Percentiles rank a stretch among this genome's conserved stretches.
These are phyloP conservation scores for Iphiclides podalirius DNA, from an alignment of 2,888 invertebrate genomes.

Conservation along the genomic window DNA sequence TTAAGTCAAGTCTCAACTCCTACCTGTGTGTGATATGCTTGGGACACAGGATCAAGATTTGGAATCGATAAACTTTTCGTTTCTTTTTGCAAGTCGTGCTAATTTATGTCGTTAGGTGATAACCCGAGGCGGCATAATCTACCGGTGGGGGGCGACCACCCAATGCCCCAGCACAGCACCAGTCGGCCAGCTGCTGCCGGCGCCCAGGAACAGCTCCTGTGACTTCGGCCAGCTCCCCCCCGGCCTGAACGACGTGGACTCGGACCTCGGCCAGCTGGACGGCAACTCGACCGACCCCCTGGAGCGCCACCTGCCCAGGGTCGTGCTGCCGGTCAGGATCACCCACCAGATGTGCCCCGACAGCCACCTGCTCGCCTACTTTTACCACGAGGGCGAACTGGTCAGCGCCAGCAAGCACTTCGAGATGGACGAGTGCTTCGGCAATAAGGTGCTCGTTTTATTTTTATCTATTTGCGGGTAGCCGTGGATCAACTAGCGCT, in stretches of 20 bases:
- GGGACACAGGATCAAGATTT: no score
- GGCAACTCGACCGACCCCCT: conserved; percentile 47
- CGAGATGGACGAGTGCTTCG: conserved; percentile 78
- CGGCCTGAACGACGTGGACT: conserved; percentile 13
- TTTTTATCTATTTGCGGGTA: no score
- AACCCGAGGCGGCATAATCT: conserved; percentile 66
- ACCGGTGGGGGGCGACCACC: conserved; percentile 72
- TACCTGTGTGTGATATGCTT: no score
- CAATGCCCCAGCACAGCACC: conserved; percentile 59
- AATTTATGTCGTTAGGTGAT: no score
- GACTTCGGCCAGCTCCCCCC: conserved; percentile 15
- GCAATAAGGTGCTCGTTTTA: conserved; percentile 69
- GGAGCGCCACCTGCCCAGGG: conserved; percentile 51
- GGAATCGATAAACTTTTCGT: no score
- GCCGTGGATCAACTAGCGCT: no score
- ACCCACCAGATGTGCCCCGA: conserved; percentile 76
- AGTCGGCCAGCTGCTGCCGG: conserved; percentile 44
- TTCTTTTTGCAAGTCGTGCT: no score
- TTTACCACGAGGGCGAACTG: conserved; percentile 76
- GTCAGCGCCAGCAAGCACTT: conserved; percentile 78
- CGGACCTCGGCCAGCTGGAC: conserved; percentile 18
- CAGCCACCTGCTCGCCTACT: conserved; percentile 77
- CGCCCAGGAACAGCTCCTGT: conserved; percentile 48
- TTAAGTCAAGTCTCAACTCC: no score
- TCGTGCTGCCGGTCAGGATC: conserved; percentile 66